phyloP scores from a whole-genome alignment of 1,140 invertebrate species.

The Cardiocondyla obscurior region DNA sequence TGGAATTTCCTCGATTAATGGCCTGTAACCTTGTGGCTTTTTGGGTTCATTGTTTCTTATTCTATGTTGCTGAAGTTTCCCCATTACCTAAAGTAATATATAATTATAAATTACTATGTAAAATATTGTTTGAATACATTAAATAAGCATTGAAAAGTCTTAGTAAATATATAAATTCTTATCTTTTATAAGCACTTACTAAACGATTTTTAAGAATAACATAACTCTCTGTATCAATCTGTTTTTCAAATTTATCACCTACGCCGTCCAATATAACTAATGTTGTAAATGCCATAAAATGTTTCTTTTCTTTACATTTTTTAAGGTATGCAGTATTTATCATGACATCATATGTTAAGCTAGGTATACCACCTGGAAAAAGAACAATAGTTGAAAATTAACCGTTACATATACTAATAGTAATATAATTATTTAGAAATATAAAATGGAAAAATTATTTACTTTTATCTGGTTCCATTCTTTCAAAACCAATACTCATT shows the following conservation, averaged over 20 bases:
- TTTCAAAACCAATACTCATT: slow-evolving; percentile 93
- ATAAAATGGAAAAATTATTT: slow-evolving; percentile 19
- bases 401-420: neutral
- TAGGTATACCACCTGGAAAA: slow-evolving; percentile 71
- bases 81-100: slow-evolving; percentile 83
- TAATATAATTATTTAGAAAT: neutral
- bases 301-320: slow-evolving; percentile 75
- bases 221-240: slow-evolving; percentile 80
- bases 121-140: neutral
- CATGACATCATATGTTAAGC: slow-evolving; percentile 78
- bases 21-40: slow-evolving; percentile 73
- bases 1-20: slow-evolving; percentile 85
- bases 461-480: slow-evolving; percentile 90
- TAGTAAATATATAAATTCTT: neutral
- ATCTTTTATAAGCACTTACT: slow-evolving; percentile 69
- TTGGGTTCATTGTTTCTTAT: slow-evolving; percentile 87
- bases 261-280: slow-evolving; percentile 76
- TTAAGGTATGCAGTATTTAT: slow-evolving; percentile 79
- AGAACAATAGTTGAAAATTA: neutral
- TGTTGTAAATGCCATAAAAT: slow-evolving; percentile 78
- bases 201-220: slow-evolving; percentile 86
- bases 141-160: neutral
- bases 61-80: slow-evolving; percentile 88
- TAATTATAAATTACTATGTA: neutral
- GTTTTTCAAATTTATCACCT: slow-evolving; percentile 76